phyloP scores from a whole-genome alignment of 2,113 vertebrate genomes.

The Takifugu flavidus region DNA sequence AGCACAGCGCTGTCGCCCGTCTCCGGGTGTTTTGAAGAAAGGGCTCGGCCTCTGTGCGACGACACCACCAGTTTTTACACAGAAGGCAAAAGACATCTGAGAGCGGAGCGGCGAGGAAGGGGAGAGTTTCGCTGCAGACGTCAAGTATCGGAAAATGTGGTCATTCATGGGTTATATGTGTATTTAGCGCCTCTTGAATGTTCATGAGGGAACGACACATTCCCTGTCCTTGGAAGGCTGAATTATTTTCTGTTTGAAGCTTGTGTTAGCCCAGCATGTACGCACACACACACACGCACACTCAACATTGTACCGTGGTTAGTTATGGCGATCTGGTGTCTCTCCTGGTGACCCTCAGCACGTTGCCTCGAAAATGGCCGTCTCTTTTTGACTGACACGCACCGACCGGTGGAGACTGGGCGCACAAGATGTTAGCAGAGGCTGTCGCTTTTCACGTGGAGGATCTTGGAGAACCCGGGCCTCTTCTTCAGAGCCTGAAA shows the following conservation, averaged over 20 bases:
- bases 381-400: not conserved
- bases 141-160: no score
- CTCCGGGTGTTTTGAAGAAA: conserved; percentile 17
- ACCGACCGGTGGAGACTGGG: conserved; percentile 11
- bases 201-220: conserved; percentile 5
- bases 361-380: conserved; percentile 1
- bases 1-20: conserved; percentile 23
- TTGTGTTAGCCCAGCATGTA: conserved; percentile 30
- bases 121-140: conserved; percentile 9
- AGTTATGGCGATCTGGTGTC: conserved; percentile 9
- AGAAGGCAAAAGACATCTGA: conserved; percentile 35
- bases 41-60: conserved; percentile 14
- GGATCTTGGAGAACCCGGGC: conserved; percentile 97
- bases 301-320: no score
- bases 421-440: conserved; percentile 83
- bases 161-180: no score
- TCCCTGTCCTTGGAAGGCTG: not conserved
- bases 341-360: not conserved
- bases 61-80: conserved; percentile 15
- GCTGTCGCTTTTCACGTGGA: conserved; percentile 95
- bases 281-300: conserved; percentile 12
- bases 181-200: not conserved
- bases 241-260: conserved; percentile 28
- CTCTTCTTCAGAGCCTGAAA: conserved; percentile 91
- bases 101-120: conserved; percentile 3